Evolutionary conservation across 2,113 vertebrate species (phyloP).

Genomic region (Malurus cyaneus): DNA sequence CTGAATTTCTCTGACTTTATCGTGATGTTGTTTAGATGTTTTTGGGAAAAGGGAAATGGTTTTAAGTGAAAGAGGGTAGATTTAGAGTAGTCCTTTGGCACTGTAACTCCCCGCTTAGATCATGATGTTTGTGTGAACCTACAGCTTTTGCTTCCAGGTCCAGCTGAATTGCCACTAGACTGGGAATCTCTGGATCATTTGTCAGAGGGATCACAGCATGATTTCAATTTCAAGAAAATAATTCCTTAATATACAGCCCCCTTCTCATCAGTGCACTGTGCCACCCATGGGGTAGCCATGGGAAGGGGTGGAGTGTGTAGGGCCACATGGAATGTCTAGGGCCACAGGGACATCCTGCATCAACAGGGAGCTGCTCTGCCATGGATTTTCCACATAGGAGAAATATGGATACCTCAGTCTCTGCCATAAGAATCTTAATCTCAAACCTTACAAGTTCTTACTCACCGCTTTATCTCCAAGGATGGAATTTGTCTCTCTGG

Average conservation of each 20-base stretch:
- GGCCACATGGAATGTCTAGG: background rate
- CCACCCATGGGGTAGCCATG: rapidly evolving
- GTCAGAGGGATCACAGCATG: background rate
- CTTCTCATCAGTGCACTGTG: background rate
- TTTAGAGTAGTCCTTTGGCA: background rate
- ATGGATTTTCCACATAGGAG: background rate
- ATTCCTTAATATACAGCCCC: background rate
- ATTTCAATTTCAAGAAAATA: background rate
- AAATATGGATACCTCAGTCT: background rate
- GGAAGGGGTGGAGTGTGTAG: background rate
- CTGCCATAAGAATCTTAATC: background rate
- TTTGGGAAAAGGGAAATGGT: no score
- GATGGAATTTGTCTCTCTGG: background rate
- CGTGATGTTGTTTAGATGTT: background rate
- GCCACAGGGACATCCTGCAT: background rate
- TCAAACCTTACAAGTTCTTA: background rate
- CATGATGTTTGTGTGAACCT: no score
- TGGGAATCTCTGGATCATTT: background rate
- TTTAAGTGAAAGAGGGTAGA: background rate
- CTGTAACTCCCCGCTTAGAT: background rate
- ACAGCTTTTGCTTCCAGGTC: background rate
- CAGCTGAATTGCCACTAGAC: background rate
- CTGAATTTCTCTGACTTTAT: background rate
- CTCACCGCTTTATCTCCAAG: background rate
- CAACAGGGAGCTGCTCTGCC: background rate